phyloP scores from a whole-genome alignment of 1,140 invertebrate genomes.

The Geopemphigus sp. region DNA sequence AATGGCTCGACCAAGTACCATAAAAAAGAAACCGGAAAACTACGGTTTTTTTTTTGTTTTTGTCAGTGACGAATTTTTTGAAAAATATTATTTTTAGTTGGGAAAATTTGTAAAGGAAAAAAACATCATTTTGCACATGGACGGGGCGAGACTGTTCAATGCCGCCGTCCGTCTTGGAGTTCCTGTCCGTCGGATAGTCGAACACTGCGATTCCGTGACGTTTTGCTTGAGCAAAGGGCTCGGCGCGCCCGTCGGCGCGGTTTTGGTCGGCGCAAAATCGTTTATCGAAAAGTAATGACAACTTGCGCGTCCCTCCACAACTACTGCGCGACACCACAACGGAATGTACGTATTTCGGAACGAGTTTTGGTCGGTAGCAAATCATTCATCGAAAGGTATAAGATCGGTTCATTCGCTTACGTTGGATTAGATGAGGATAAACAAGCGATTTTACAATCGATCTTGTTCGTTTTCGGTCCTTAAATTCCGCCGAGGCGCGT shows the following conservation, averaged over 20 bases:
- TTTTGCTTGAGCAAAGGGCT: slow-evolving; percentile 86
- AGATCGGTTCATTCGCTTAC: slow-evolving; percentile 54
- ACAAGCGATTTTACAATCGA: no score
- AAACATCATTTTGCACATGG: slow-evolving; percentile 78
- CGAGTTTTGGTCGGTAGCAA: slow-evolving; percentile 76
- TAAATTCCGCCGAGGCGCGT: not conserved
- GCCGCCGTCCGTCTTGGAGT: slow-evolving; percentile 69
- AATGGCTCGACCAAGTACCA: slow-evolving; percentile 72
- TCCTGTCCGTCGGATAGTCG: slow-evolving; percentile 64
- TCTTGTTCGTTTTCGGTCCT: not conserved
- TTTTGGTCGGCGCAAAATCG: slow-evolving; percentile 72
- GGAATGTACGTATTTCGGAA: no score
- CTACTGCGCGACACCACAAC: no score
- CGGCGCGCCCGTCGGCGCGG: slow-evolving; percentile 82
- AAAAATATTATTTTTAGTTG: slow-evolving; percentile 9
- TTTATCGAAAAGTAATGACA: slow-evolving; percentile 81
- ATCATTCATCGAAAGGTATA: slow-evolving; percentile 75
- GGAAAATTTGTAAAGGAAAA: slow-evolving; percentile 56
- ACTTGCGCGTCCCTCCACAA: no score
- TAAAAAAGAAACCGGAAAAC: no score
- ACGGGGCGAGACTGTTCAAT: slow-evolving; percentile 90
- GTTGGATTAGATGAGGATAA: no score
- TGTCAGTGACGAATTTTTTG: no score
- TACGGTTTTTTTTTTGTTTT: no score
- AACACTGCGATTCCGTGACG: slow-evolving; percentile 74